Evolutionary conservation across 2,888 invertebrate genomes (phyloP).

Genomic region (Tillus elongatus): DNA sequence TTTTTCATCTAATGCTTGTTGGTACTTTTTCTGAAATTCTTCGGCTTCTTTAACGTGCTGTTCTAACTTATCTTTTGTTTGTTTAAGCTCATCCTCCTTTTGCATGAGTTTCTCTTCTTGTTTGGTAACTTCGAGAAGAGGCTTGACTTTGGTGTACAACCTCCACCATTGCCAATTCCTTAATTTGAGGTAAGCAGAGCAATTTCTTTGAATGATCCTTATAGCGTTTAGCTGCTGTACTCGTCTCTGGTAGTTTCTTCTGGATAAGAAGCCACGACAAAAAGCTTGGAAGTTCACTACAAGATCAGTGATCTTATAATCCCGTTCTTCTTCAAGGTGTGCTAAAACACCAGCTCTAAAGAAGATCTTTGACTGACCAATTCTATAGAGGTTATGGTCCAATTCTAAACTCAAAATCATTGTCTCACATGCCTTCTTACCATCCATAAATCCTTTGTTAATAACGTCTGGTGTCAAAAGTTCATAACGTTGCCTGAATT

Average conservation of each 20-base stretch:
- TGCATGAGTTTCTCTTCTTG: constrained; percentile 96
- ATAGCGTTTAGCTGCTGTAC: constrained; percentile 97
- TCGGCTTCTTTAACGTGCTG: constrained; percentile 64
- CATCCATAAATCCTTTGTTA: constrained; percentile 99
- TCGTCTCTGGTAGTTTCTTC: constrained; percentile 92
- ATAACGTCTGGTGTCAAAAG: constrained; percentile 97
- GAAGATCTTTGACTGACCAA: constrained; percentile 99
- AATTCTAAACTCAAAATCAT: constrained; percentile 96
- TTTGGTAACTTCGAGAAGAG: constrained; percentile 93
- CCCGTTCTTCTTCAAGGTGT: constrained; percentile 96
- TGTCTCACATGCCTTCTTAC: constrained; percentile 98
- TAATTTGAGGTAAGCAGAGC: constrained; percentile 94
- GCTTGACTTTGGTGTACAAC: constrained; percentile 97
- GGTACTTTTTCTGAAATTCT: constrained; percentile 70
- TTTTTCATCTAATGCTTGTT: constrained; percentile 85
- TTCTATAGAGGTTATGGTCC: constrained; percentile 91
- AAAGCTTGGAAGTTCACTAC: constrained; percentile 94
- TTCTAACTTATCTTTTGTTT: constrained; percentile 78
- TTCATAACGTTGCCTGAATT: constrained; percentile 95
- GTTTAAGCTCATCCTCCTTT: constrained; percentile 93
- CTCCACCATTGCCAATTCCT: constrained; percentile 99
- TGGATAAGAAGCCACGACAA: constrained; percentile 90
- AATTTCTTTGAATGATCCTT: constrained; percentile 96
- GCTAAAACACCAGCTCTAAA: constrained; percentile 98
- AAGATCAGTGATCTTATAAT: constrained; percentile 96